A percentile compares a stretch with the other conserved stretches of the same genome.
Evolutionary conservation across 2,888 invertebrate genomes (phyloP).

Genomic region (Xylota segnis): DNA sequence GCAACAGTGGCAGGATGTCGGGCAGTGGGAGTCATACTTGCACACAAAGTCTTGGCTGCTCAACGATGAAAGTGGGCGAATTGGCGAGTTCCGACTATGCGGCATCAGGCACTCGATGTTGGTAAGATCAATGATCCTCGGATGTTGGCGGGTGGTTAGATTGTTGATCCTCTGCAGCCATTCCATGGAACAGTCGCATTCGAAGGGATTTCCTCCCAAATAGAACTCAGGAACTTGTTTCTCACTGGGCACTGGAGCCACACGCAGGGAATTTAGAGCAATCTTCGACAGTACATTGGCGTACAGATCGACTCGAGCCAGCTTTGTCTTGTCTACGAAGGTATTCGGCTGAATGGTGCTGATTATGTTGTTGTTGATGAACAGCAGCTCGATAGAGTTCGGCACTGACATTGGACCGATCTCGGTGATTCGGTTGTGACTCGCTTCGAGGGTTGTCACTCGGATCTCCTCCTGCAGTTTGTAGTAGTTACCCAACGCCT

Average conservation of each 20-base stretch:
- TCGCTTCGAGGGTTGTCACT: conserved; percentile 94
- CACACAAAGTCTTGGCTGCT: conserved; percentile 95
- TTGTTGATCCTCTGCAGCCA: conserved; percentile 96
- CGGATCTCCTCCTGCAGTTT: conserved; percentile 92
- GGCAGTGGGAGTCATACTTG: conserved; percentile 96
- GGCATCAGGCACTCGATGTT: conserved; percentile 95
- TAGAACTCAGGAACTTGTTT: conserved; percentile 94
- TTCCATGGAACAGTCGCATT: conserved; percentile 98
- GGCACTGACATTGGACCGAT: conserved; percentile 94
- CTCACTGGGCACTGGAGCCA: conserved; percentile 89
- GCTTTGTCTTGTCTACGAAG: conserved; percentile 92
- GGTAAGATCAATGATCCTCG: conserved; percentile 94
- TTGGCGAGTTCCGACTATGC: conserved; percentile 92
- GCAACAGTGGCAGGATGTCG: conserved; percentile 97
- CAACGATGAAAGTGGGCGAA: conserved; percentile 91
- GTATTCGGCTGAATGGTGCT: conserved; percentile 93
- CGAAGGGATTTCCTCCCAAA: conserved; percentile 96
- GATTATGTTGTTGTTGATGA: conserved; percentile 95
- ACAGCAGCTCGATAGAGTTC: conserved; percentile 93
- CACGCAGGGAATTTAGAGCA: conserved; percentile 91
- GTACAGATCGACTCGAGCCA: conserved; percentile 95
- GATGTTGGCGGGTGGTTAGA: conserved; percentile 93
- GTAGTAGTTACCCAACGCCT: conserved; percentile 94
- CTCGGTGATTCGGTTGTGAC: conserved; percentile 94
- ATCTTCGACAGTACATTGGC: conserved; percentile 93